Evolutionary conservation across 2,113 vertebrate species (phyloP).

Genomic region (Ramphastos sulfuratus): DNA sequence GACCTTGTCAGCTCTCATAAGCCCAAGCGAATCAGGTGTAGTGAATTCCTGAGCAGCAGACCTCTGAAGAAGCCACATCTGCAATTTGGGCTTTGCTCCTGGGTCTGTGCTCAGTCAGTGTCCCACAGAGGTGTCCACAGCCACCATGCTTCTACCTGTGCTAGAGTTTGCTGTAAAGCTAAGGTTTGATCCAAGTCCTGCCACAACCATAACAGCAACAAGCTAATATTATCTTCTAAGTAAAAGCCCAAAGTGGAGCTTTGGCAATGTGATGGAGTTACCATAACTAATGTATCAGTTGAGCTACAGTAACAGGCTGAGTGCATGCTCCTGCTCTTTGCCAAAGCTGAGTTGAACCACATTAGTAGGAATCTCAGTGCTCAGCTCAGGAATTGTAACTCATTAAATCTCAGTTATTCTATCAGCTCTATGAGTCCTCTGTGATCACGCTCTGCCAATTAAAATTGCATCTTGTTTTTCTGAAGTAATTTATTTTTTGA

Average conservation of each 20-base stretch:
- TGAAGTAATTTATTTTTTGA: slow-evolving; percentile 15
- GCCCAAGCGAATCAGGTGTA: not conserved
- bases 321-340: accelerated
- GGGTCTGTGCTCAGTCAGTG: accelerated
- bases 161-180: not conserved
- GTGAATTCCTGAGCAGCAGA: not conserved
- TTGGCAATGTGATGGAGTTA: not conserved
- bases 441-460: not conserved
- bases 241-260: not conserved
- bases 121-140: not conserved
- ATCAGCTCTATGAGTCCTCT: not conserved
- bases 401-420: not conserved
- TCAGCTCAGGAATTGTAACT: not conserved
- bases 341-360: not conserved
- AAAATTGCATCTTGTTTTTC: slow-evolving; percentile 2
- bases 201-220: not conserved
- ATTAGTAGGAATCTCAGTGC: not conserved
- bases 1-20: slow-evolving; percentile 49
- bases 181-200: not conserved
- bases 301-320: not conserved
- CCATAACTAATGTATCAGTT: not conserved
- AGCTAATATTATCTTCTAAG: not conserved
- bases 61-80: not conserved
- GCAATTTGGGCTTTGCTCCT: not conserved
- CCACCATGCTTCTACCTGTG: not conserved